These are phyloP conservation scores for Amphimedon queenslandica DNA, from an alignment of 37 sponge, comb jelly and placozoan genomes.

Conservation along the genomic window DNA sequence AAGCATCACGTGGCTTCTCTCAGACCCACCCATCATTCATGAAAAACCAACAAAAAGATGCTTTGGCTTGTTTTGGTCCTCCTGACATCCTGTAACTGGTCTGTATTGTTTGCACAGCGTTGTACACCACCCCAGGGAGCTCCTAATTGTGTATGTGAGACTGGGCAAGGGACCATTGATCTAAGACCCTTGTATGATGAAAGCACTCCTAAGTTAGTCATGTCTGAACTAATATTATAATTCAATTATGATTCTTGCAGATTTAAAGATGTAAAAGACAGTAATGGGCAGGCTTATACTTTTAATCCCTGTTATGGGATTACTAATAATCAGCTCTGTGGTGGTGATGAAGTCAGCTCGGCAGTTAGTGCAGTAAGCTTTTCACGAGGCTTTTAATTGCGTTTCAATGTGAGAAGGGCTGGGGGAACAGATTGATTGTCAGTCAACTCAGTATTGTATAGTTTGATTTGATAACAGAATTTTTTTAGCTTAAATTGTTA, in stretches of 20 bases:
- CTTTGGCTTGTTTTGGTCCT: too few relatives aligned
- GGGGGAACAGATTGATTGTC: too few relatives aligned
- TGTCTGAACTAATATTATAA: neutral
- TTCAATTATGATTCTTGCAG: neutral
- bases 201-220: conserved; percentile 6
- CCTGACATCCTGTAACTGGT: too few relatives aligned
- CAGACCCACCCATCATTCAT: too few relatives aligned
- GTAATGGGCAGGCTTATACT: neutral
- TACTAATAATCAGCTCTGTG: neutral
- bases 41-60: too few relatives aligned
- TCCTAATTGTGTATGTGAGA: conserved; percentile 5
- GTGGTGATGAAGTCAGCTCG: neutral
- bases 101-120: neutral
- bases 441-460: too few relatives aligned
- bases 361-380: neutral
- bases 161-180: neutral
- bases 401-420: too few relatives aligned
- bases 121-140: neutral
- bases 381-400: too few relatives aligned
- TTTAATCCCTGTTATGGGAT: conserved; percentile 25
- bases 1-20: too few relatives aligned
- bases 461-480: too few relatives aligned
- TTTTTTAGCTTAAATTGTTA: too few relatives aligned
- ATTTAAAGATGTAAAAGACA: neutral
- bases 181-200: neutral